Percentiles rank a stretch among this genome's conserved stretches.
Conservation (phyloP, 2,888 invertebrate genomes). For the Torymus tubicola region DNA sequence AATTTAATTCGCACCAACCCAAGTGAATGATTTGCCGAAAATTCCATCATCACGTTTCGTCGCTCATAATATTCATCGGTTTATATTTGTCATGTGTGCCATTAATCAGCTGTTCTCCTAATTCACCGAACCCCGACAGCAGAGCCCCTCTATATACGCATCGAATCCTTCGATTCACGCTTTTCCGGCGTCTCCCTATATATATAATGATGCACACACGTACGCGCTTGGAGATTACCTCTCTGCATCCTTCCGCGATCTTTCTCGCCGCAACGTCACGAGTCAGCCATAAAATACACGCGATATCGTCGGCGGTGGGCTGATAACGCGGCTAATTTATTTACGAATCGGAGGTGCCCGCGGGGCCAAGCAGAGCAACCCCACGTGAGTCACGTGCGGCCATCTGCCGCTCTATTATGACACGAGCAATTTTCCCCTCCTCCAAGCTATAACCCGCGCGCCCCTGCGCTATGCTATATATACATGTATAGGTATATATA, state of each 20-base stretch:
- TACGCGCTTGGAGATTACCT: not conserved
- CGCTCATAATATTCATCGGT: too few relatives aligned
- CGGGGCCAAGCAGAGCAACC: constrained; percentile 28
- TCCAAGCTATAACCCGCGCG: too few relatives aligned
- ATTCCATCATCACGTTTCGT: too few relatives aligned
- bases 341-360: constrained; percentile 67
- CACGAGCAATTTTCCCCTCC: constrained; percentile 60
- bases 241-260: not conserved
- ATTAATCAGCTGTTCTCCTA: too few relatives aligned
- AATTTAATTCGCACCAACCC: too few relatives aligned
- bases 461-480: not conserved
- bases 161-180: constrained; percentile 16
- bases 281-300: constrained; percentile 14
- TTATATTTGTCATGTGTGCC: too few relatives aligned
- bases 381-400: constrained; percentile 73
- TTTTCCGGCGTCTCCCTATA: not conserved
- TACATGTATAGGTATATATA: not conserved
- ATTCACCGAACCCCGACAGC: too few relatives aligned
- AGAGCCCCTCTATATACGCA: not conserved
- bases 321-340: constrained; percentile 74
- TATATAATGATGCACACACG: too few relatives aligned
- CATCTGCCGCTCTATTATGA: constrained; percentile 74
- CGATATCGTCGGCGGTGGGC: constrained; percentile 20
- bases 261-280: constrained; percentile 14
- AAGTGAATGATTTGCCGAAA: too few relatives aligned